Conservation (phyloP, 2,113 vertebrate species). For the Actenoides lindsayi region DNA sequence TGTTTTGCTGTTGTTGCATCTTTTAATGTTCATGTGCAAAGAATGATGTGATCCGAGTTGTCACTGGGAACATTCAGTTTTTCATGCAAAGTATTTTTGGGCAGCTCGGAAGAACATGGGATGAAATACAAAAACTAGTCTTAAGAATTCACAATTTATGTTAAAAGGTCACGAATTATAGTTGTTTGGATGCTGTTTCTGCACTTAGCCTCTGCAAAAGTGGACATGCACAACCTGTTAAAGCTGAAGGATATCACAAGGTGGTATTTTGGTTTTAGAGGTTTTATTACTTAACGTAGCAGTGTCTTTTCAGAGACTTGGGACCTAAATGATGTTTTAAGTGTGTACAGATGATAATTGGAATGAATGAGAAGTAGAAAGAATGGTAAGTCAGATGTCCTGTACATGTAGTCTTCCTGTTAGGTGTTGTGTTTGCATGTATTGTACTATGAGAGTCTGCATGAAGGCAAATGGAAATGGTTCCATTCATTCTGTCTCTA, state of each 20-base stretch:
- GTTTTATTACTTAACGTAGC: neutral
- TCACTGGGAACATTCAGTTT: slow-evolving; percentile 50
- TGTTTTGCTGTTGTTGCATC: slow-evolving; percentile 30
- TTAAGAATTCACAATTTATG: neutral
- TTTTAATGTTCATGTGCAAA: neutral
- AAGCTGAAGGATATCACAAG: neutral
- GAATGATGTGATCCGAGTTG: slow-evolving; percentile 15
- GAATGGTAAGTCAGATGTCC: neutral
- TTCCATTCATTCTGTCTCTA: neutral
- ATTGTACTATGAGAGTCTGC: neutral
- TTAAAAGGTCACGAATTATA: neutral
- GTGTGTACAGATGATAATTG: too few species aligned
- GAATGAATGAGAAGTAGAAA: too few species aligned
- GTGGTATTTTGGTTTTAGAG: neutral
- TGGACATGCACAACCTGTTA: neutral
- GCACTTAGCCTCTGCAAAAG: neutral
- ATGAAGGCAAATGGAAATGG: neutral
- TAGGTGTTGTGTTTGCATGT: accelerated
- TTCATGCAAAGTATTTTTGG: slow-evolving; percentile 25
- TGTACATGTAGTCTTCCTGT: neutral
- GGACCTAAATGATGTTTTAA: neutral
- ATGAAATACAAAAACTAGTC: neutral
- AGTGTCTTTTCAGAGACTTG: neutral
- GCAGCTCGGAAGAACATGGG: neutral
- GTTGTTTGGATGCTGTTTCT: neutral